These are phyloP conservation scores for Gallinago nigripennis DNA, from an alignment of 2,797 vertebrate species.

Conservation along the genomic window DNA sequence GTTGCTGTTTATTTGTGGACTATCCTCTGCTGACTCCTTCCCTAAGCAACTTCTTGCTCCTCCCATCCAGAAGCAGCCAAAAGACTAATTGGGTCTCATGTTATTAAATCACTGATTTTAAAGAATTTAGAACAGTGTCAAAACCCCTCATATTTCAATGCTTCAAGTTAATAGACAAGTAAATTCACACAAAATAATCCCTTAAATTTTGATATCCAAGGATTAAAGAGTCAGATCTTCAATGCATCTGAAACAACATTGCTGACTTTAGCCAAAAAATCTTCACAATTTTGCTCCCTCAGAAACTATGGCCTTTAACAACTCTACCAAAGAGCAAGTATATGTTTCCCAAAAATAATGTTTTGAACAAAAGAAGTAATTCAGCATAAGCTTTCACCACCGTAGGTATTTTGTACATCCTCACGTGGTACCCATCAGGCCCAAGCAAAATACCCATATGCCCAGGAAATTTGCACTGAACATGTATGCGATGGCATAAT, in stretches of 20 bases:
- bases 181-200: not conserved
- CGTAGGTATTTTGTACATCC: not conserved
- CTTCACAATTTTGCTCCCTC: not conserved
- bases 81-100: not conserved
- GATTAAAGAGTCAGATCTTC: not conserved
- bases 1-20: not conserved
- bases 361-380: not conserved
- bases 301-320: not conserved
- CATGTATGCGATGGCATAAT: not conserved
- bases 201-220: not conserved
- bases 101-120: not conserved
- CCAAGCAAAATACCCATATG: not conserved
- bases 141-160: not conserved
- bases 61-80: not conserved
- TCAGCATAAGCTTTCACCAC: not conserved
- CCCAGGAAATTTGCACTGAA: not conserved
- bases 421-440: not conserved
- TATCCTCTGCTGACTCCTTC: not conserved
- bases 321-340: not conserved
- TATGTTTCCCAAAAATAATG: not conserved
- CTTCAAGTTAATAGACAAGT: not conserved
- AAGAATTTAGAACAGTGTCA: not conserved
- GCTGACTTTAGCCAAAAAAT: not conserved
- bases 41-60: not conserved
- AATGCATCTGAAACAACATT: not conserved